Percentiles rank a stretch among this genome's conserved stretches.
These are phyloP conservation scores for Sorex fumeus DNA, from an alignment of 2,113 vertebrate genomes.

Conservation along the genomic window DNA sequence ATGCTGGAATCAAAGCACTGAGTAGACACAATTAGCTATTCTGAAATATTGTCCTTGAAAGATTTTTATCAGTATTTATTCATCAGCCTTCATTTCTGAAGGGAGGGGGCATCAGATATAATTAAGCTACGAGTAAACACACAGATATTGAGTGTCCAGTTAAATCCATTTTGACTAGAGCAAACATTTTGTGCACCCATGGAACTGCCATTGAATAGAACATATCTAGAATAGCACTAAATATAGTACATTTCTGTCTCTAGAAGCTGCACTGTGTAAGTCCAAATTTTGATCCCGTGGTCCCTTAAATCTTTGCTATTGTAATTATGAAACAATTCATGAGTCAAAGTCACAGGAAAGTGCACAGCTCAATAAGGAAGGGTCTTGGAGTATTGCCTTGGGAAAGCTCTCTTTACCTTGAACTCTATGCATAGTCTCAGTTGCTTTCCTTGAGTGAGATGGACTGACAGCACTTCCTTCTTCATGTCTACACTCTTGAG, in stretches of 20 bases:
- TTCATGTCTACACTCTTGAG: background rate
- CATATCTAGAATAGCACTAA: background rate
- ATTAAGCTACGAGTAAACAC: background rate
- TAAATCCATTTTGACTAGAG: background rate
- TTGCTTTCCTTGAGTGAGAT: conserved; percentile 5
- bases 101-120: background rate
- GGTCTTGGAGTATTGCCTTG: background rate
- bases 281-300: background rate
- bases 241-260: background rate
- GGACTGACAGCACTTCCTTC: background rate
- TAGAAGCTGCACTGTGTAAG: conserved; percentile 5
- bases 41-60: background rate
- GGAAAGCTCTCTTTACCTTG: background rate
- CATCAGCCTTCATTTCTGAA: too few species aligned
- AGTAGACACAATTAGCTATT: background rate
- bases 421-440: background rate
- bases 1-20: background rate
- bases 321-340: conserved; percentile 24
- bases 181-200: background rate
- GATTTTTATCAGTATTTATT: too few species aligned
- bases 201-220: background rate
- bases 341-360: background rate
- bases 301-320: background rate
- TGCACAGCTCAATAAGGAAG: background rate
- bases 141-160: background rate